Evolutionary conservation across 2,888 invertebrate species (phyloP).

Genomic region (Andricus curvator): DNA sequence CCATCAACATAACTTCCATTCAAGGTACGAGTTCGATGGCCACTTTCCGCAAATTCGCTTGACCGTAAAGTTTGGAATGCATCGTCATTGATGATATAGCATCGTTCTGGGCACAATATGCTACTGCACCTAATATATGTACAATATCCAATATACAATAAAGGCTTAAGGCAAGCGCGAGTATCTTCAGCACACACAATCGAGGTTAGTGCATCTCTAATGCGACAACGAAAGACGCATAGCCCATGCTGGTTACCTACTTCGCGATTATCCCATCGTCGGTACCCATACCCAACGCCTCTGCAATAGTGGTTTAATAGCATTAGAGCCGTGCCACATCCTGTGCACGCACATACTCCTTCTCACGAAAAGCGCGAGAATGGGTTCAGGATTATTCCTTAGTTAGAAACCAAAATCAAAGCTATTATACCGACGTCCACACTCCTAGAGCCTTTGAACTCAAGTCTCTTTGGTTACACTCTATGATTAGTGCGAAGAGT

Average conservation of each 20-base stretch:
- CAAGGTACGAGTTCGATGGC: constrained; percentile 7
- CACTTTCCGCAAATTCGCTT: constrained; percentile 5
- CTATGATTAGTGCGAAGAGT: background rate
- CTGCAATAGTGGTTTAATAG: constrained; percentile 55
- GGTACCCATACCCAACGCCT: constrained; percentile 44
- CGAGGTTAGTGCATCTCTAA: constrained; percentile 74
- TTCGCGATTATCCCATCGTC: constrained; percentile 71
- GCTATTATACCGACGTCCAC: background rate
- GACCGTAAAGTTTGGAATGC: constrained; percentile 12
- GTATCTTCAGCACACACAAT: constrained; percentile 61
- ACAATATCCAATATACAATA: background rate
- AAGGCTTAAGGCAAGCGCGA: constrained; percentile 18
- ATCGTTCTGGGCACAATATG: background rate
- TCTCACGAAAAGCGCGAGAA: constrained; percentile 57
- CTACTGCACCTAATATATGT: background rate
- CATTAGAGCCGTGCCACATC: constrained; percentile 72
- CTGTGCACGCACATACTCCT: constrained; percentile 60
- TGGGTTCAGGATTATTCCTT: constrained; percentile 43
- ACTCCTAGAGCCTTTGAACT: background rate
- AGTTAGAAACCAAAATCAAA: background rate
- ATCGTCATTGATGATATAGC: constrained; percentile 20
- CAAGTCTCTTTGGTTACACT: background rate
- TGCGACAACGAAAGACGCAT: constrained; percentile 63
- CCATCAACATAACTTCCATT: constrained; percentile 24
- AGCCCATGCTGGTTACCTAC: constrained; percentile 69